Conservation (phyloP, 92 coral and sea anemone species). For the Epizoanthus scotinus region DNA sequence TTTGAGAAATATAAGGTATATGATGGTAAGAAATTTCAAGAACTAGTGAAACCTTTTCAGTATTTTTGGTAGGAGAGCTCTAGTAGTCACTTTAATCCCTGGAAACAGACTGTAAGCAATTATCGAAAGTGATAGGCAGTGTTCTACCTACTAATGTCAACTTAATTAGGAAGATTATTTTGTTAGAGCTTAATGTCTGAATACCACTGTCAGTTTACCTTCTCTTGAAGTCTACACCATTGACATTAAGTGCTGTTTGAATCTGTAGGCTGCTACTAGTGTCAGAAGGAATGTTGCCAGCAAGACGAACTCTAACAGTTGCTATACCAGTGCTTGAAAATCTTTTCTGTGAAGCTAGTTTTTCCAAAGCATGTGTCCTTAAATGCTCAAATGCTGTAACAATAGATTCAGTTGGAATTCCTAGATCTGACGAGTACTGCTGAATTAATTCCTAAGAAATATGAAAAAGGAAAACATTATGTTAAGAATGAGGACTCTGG, state of each 20-base stretch:
- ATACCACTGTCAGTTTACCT: slow-evolving; percentile 46
- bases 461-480: not conserved
- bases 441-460: slow-evolving; percentile 69
- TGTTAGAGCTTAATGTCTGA: too few relatives aligned
- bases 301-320: slow-evolving; percentile 74
- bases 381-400: slow-evolving; percentile 71
- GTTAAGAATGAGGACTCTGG: too few relatives aligned
- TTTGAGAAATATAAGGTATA: too few relatives aligned
- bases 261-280: slow-evolving; percentile 47
- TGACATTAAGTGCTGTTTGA: slow-evolving; percentile 59
- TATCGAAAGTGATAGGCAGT: too few relatives aligned
- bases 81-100: too few relatives aligned
- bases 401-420: slow-evolving; percentile 48
- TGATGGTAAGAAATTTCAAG: too few relatives aligned
- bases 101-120: too few relatives aligned
- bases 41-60: too few relatives aligned
- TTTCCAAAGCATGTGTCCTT: slow-evolving; percentile 77
- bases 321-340: slow-evolving; percentile 85
- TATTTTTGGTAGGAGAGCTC: too few relatives aligned
- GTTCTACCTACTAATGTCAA: too few relatives aligned
- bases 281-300: slow-evolving; percentile 52
- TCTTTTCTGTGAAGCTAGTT: slow-evolving; percentile 74
- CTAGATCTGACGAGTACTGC: slow-evolving; percentile 54
- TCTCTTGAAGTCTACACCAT: slow-evolving; percentile 64
- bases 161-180: too few relatives aligned